Percentiles rank a stretch among this genome's conserved stretches.
Conservation (phyloP, 2,797 vertebrate species). For the Acropternis orthonyx region DNA sequence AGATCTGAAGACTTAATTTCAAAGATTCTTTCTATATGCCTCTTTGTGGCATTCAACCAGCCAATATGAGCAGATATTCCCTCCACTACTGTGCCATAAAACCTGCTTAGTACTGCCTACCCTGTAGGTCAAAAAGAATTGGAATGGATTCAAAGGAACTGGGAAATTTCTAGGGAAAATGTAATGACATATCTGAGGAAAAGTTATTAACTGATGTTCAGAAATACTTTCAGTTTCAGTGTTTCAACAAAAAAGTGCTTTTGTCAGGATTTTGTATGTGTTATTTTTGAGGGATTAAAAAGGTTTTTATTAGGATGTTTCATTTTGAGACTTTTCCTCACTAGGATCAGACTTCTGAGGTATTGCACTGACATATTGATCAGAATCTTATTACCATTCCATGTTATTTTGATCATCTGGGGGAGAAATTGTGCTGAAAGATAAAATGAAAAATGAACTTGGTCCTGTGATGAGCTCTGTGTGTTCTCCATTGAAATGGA, state of each 20-base stretch:
- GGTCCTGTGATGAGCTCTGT: background rate
- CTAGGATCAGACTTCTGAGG: background rate
- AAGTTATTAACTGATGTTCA: conserved; percentile 3
- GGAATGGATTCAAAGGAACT: background rate
- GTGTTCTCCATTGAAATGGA: background rate
- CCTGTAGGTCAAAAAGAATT: conserved; percentile 12
- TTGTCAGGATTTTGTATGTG: conserved; percentile 25
- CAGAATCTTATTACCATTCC: background rate
- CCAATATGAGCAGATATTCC: background rate
- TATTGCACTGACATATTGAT: conserved; percentile 32
- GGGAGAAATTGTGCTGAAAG: background rate
- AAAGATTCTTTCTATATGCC: background rate
- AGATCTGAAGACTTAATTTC: background rate
- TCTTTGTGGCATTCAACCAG: background rate
- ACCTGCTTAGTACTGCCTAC: background rate
- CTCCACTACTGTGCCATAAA: background rate
- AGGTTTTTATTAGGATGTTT: conserved; percentile 30
- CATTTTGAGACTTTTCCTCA: background rate
- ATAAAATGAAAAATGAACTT: conserved; percentile 10
- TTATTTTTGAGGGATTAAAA: conserved; percentile 44
- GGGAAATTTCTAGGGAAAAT: conserved; percentile 16
- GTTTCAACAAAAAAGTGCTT: background rate
- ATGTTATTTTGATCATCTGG: conserved; percentile 8
- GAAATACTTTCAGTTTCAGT: conserved; percentile 28
- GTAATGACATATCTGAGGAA: background rate